Evolutionary conservation across 2,797 vertebrate species (phyloP), one percentile per base, ranked within the genome.

Genomic region (Brachyrhaphis roseni): DNA sequence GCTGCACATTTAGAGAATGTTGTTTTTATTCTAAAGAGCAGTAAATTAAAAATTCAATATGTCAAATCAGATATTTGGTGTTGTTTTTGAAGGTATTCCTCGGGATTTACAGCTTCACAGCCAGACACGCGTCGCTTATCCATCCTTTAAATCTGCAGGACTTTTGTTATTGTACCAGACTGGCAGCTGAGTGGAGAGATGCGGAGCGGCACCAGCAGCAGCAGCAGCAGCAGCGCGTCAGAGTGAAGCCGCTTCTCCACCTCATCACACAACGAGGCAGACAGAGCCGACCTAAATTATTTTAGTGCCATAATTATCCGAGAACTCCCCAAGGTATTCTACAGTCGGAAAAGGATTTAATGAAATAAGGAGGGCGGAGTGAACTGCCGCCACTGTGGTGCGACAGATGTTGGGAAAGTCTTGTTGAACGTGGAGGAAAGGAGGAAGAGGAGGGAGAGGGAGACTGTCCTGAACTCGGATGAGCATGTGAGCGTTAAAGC

Each of bases 211-310:
- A 87, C 74, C 86, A 78, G 80, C 91, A 88, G 75, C 82, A 36
- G 72, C 86, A 78, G 80, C 91, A 88, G 75, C 82, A 36, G 72
- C 64, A 72, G 53, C 66, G 23, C 39, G 5, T 70, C 66, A 70
- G 66, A 70, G 41, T 70, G 66, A 70, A 70, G 66, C 80, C 49
- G 75, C 87, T 18, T 31, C 86, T 80, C 77, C 79, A 8, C 84
- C 57, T 47, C 90, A 82, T 11, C 84, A 28, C 12, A 78, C 31
- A 85, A 62, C 83, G 76, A 45, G 82, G 57, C 82, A 76, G 15
- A 78, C 43, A 10, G 28, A 87, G 89, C 7, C 95, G 93, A 95
- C 95, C 95, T 91, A 71, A 91, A 95, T 96, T 91, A 88, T 90
- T 87, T 86, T 82, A 86, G 87, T 72, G 78, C 78, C 85, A 88